phyloP scores from a whole-genome alignment of 2,113 vertebrate genomes.

The Scatophagus argus region DNA sequence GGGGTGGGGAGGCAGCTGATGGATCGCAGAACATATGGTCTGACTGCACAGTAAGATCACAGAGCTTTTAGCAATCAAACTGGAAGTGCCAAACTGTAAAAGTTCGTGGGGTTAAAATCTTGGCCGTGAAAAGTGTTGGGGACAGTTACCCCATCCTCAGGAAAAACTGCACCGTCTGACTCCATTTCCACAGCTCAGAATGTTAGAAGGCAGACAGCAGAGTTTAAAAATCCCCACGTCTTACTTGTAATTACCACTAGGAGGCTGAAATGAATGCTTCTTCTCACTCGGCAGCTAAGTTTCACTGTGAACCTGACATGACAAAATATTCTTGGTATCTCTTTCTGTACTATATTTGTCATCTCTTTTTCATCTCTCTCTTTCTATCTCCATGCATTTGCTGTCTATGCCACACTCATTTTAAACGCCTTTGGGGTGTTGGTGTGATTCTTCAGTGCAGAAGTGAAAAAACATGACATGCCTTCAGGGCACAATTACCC shows the following conservation, averaged over 20 bases:
- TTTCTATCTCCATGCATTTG: slow-evolving; percentile 4
- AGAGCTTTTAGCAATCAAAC: background rate
- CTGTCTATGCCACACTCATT: slow-evolving; percentile 43
- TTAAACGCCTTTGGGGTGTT: slow-evolving; percentile 60
- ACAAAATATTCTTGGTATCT: slow-evolving; percentile 1
- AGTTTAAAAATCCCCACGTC: background rate
- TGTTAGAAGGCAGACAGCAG: slow-evolving; percentile 1
- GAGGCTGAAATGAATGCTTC: slow-evolving; percentile 9
- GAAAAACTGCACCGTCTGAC: slow-evolving; percentile 27
- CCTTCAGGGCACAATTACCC: slow-evolving; percentile 82
- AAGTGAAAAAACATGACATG: slow-evolving; percentile 72
- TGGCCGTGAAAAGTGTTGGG: background rate
- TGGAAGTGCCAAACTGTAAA: background rate
- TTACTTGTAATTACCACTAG: slow-evolving; percentile 36
- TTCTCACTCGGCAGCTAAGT: background rate
- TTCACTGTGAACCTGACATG: slow-evolving; percentile 26
- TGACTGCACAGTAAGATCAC: background rate
- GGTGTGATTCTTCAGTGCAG: slow-evolving; percentile 69
- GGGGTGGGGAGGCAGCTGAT: background rate
- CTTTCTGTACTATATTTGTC: slow-evolving; percentile 12
- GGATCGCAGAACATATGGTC: background rate
- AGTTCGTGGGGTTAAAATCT: background rate
- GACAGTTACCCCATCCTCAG: background rate
- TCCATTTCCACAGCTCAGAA: slow-evolving; percentile 17
- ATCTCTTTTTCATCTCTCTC: slow-evolving; percentile 22